Conservation (phyloP, 2,113 vertebrate genomes). For the Pardalotus punctatus region DNA sequence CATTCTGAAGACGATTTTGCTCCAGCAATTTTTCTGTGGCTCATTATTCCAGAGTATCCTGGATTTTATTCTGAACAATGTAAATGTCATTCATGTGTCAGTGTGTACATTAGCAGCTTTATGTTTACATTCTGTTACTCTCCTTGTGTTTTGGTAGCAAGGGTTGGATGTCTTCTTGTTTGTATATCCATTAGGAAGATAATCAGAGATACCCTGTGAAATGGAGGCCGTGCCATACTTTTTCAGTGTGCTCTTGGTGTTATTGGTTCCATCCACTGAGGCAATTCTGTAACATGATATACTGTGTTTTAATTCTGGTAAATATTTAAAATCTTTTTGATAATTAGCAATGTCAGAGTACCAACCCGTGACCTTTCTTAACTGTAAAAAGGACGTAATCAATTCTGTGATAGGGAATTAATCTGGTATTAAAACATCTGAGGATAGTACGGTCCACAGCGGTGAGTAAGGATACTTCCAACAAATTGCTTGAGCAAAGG, state of each 20-base stretch:
- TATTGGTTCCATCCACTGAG: background rate
- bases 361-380: background rate
- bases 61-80: conserved; percentile 64
- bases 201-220: conserved; percentile 63
- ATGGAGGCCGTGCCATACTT: background rate
- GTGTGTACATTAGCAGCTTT: conserved; percentile 66
- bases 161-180: conserved; percentile 52
- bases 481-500: rapidly evolving
- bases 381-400: background rate
- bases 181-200: conserved; percentile 58
- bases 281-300: background rate
- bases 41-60: conserved; percentile 54
- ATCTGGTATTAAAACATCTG: background rate
- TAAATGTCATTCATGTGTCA: conserved; percentile 77
- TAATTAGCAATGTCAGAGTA: background rate
- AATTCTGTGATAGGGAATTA: background rate
- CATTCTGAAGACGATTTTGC: background rate
- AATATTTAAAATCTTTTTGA: background rate
- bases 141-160: conserved; percentile 69
- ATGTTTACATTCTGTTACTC: conserved; percentile 74
- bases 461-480: background rate
- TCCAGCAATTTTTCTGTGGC: conserved; percentile 12
- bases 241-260: background rate
- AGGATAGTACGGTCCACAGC: rapidly evolving
- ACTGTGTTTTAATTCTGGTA: background rate